Percentiles rank a stretch among this genome's conserved stretches.
phyloP scores from a whole-genome alignment of 2,113 vertebrate genomes.

The Rousettus leschenaultii region DNA sequence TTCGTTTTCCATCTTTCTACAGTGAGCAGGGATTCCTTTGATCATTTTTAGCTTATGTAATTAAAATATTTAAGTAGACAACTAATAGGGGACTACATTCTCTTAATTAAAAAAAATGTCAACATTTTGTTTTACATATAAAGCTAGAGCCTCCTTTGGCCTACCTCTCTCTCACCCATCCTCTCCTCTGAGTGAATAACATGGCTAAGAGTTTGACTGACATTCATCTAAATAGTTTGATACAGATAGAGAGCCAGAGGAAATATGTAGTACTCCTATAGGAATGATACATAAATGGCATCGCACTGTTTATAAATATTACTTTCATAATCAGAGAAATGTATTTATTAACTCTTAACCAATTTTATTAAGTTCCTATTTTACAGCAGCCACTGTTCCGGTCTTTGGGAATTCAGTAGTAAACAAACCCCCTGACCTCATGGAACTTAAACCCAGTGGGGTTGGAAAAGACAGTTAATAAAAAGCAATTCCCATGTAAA shows the following conservation, averaged over 20 bases:
- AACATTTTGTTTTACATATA: not conserved
- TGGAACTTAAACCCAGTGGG: not conserved
- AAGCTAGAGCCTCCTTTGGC: not conserved
- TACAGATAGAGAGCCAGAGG: not conserved
- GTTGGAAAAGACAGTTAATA: not conserved
- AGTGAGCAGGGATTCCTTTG: not conserved
- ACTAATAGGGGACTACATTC: not conserved
- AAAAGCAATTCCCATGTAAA: not conserved
- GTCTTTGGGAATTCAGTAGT: not conserved
- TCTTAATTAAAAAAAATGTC: not conserved
- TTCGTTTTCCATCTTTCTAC: not conserved
- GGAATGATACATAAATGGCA: not conserved
- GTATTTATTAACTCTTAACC: not conserved
- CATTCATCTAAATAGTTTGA: not conserved
- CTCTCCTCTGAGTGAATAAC: not conserved
- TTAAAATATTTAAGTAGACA: not conserved
- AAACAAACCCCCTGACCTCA: not conserved
- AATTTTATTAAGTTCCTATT: not conserved
- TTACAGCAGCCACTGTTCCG: not conserved
- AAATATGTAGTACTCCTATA: not conserved
- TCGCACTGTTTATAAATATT: not conserved
- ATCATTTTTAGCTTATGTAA: not conserved
- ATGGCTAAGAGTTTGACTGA: not conserved
- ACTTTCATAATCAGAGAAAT: not conserved
- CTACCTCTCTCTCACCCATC: accelerated